These are phyloP conservation scores for Mastacembelus armatus DNA, from an alignment of 2,797 vertebrate genomes.

Conservation along the genomic window DNA sequence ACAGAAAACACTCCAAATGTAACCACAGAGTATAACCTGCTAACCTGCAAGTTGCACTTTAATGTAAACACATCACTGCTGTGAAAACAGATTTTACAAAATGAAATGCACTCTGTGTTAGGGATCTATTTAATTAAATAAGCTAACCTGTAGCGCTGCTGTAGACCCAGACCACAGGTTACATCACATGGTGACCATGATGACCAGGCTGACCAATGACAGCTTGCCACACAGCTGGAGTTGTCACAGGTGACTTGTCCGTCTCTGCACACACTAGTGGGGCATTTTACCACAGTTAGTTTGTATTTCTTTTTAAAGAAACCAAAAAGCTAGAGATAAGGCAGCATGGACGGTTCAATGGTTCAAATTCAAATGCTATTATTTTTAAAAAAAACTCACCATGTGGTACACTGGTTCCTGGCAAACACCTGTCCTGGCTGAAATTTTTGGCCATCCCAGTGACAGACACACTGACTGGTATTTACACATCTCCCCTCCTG, in stretches of 20 bases:
- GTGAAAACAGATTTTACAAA: not conserved
- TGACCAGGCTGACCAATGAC: conserved; percentile 92
- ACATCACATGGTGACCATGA: conserved; percentile 89
- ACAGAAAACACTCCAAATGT: too few species aligned
- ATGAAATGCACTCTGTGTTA: not conserved
- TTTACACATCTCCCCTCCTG: conserved; percentile 85
- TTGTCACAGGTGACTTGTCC: conserved; percentile 83
- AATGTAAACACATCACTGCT: not conserved
- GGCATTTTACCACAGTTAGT: not conserved
- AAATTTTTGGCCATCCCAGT: conserved; percentile 69
- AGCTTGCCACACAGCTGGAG: conserved; percentile 76
- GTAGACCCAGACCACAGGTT: conserved; percentile 86
- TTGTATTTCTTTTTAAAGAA: not conserved
- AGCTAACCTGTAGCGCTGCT: conserved; percentile 88
- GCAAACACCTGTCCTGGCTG: conserved; percentile 79
- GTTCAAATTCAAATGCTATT: too few species aligned
- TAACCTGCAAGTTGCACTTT: too few species aligned
- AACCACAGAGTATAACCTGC: too few species aligned
- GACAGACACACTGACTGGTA: conserved; percentile 85
- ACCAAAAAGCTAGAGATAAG: too few species aligned
- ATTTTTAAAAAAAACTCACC: too few species aligned
- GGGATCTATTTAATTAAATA: not conserved
- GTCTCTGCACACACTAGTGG: conserved; percentile 82
- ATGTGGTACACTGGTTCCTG: conserved; percentile 82
- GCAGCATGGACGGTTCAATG: too few species aligned